These are phyloP conservation scores for Rotaria sp. DNA, from an alignment of 2,888 invertebrate genomes.

Conservation along the genomic window DNA sequence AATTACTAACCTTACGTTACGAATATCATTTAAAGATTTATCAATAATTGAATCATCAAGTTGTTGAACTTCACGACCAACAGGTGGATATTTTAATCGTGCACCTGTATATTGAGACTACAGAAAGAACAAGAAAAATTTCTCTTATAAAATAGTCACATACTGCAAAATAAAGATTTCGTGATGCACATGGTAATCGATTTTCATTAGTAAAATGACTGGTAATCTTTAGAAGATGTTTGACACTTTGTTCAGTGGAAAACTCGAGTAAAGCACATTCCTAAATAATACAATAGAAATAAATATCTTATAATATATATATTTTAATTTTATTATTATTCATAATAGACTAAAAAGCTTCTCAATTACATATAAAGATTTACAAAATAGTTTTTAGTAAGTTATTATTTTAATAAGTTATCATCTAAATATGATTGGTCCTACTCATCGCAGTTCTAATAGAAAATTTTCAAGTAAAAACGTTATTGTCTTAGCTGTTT, in stretches of 20 bases:
- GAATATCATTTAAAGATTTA: background rate
- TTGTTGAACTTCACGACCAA: slow-evolving; percentile 21
- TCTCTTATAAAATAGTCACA: background rate
- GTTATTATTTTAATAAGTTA: too few relatives aligned
- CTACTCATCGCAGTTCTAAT: too few relatives aligned
- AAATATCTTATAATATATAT: too few relatives aligned
- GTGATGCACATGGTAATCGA: slow-evolving; percentile 8
- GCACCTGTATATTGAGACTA: slow-evolving; percentile 4
- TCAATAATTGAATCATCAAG: background rate
- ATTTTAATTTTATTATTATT: background rate
- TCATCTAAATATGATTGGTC: too few relatives aligned
- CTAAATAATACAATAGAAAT: background rate
- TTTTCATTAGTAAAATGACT: slow-evolving; percentile 7
- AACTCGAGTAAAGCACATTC: slow-evolving; percentile 26
- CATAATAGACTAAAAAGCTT: background rate
- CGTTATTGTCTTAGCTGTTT: too few relatives aligned
- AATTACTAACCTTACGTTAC: background rate
- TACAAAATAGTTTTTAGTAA: too few relatives aligned
- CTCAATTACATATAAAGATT: too few relatives aligned
- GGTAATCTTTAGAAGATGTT: background rate
- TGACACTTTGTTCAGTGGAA: background rate
- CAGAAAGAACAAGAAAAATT: background rate
- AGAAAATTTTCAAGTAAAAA: too few relatives aligned
- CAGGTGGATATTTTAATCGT: background rate
- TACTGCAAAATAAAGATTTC: slow-evolving; percentile 25